Conservation (phyloP, 53 echinoderm and acorn worm genomes). For the Antedon mediterranea region DNA sequence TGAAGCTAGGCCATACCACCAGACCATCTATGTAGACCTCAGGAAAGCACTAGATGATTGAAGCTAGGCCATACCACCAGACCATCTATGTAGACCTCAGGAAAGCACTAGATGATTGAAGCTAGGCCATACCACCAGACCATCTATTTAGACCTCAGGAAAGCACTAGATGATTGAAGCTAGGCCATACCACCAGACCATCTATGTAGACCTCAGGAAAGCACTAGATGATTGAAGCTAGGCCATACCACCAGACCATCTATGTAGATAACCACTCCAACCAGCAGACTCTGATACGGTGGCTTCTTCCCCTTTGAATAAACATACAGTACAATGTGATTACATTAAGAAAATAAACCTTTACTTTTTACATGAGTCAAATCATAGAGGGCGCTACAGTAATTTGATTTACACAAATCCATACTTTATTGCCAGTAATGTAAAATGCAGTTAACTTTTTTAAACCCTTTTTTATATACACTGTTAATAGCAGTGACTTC, state of each 20-base stretch:
- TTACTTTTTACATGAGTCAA: no score
- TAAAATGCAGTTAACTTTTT: no score
- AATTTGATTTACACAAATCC: no score
- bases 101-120: constrained; percentile 17
- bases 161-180: constrained; percentile 18
- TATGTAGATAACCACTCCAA: constrained; percentile 24
- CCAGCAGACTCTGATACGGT: constrained; percentile 19
- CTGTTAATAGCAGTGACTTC: no score
- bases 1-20: constrained; percentile 18
- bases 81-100: constrained; percentile 83
- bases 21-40: constrained; percentile 18
- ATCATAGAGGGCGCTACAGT: no score
- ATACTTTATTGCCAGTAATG: no score
- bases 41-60: no score
- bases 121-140: constrained; percentile 11
- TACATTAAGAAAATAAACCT: no score
- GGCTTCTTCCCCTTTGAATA: constrained; percentile 48
- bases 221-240: no score
- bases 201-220: constrained; percentile 40
- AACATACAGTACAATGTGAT: no score
- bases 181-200: constrained; percentile 71
- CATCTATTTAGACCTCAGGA: no score
- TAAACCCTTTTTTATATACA: no score
- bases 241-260: constrained; percentile 24
- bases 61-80: constrained; percentile 60